phyloP scores from a whole-genome alignment of 92 coral and sea anemone species.

The Epizoanthus fatuus region DNA sequence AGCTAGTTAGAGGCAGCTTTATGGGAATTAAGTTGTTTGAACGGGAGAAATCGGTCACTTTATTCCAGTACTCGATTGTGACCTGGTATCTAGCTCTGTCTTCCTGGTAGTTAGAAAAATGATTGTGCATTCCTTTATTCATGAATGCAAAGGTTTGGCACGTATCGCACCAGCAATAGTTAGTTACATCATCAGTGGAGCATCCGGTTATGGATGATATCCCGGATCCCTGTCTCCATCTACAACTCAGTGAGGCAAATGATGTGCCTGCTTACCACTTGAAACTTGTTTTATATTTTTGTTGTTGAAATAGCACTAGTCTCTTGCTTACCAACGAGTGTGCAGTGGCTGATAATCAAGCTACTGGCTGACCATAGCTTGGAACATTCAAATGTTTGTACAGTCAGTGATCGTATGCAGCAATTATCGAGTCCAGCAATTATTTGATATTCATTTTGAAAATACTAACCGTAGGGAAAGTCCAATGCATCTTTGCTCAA shows the following conservation, averaged over 20 bases:
- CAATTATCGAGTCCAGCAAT: too few species aligned
- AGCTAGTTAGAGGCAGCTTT: slow-evolving; percentile 25
- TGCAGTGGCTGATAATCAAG: too few species aligned
- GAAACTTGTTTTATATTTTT: too few species aligned
- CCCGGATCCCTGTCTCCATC: slow-evolving; percentile 60
- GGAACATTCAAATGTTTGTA: too few species aligned
- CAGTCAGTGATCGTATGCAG: too few species aligned
- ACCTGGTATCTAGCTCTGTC: slow-evolving; percentile 60
- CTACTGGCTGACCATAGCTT: too few species aligned
- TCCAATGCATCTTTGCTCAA: too few species aligned
- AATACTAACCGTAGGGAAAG: too few species aligned
- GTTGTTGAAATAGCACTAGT: too few species aligned
- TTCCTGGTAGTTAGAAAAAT: slow-evolving; percentile 54
- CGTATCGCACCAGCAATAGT: slow-evolving; percentile 63
- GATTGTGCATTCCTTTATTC: slow-evolving; percentile 52
- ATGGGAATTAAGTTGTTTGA: slow-evolving; percentile 60
- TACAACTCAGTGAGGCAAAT: neutral
- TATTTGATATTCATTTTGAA: too few species aligned
- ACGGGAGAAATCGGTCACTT: slow-evolving; percentile 64
- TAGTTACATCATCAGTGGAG: slow-evolving; percentile 44
- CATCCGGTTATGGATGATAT: slow-evolving; percentile 45
- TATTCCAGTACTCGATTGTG: slow-evolving; percentile 48
- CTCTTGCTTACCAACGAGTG: too few species aligned
- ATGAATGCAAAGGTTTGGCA: slow-evolving; percentile 54
- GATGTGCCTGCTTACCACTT: too few species aligned